These are phyloP conservation scores for Melanophora roralis DNA, from an alignment of 2,888 invertebrate species.

Conservation along the genomic window DNA sequence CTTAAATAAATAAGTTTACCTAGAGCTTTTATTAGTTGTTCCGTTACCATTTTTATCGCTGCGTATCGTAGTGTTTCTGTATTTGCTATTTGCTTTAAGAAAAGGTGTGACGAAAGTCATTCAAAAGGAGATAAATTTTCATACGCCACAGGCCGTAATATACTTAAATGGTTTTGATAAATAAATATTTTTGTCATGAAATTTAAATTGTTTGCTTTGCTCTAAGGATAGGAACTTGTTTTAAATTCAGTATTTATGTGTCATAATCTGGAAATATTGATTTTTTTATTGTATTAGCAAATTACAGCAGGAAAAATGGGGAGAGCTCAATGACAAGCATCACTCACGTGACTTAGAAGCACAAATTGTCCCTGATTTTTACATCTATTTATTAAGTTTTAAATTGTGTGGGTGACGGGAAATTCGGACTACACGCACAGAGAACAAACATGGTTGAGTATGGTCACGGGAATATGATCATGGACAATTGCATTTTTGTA, in stretches of 20 bases:
- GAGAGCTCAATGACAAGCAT: no score
- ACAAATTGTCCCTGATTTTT: no score
- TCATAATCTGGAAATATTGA: no score
- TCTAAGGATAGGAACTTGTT: background rate
- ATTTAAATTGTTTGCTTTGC: slow-evolving; percentile 7
- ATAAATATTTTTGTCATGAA: background rate
- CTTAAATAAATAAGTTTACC: background rate
- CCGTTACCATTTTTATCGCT: no score
- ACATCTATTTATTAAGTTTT: no score
- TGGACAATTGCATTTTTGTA: no score
- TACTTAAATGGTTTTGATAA: background rate
- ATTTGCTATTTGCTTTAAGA: background rate
- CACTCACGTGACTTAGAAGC: no score
- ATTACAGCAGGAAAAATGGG: background rate
- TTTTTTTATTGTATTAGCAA: no score
- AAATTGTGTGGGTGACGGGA: no score
- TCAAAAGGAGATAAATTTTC: background rate
- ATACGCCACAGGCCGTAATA: background rate
- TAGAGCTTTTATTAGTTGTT: background rate
- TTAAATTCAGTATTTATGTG: background rate
- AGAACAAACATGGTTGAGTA: no score
- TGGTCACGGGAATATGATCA: no score
- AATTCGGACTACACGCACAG: no score
- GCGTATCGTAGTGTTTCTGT: background rate
- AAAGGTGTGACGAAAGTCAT: background rate